These are phyloP conservation scores for Myrmophylax atrothorax DNA, from an alignment of 2,113 vertebrate genomes.

Conservation along the genomic window DNA sequence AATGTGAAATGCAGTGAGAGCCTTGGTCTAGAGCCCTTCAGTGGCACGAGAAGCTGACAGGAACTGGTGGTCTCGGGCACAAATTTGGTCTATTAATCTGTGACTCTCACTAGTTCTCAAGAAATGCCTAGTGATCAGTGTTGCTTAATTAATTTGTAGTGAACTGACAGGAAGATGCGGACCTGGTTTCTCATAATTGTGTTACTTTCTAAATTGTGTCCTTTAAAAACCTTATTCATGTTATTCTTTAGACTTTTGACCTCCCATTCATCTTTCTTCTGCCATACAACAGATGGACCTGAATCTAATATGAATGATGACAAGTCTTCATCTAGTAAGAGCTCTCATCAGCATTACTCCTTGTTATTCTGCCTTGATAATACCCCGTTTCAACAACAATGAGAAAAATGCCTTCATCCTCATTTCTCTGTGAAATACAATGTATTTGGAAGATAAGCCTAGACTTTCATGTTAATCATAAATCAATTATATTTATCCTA, in stretches of 20 bases:
- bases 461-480: conserved; percentile 67
- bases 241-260: conserved; percentile 7
- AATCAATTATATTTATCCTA: conserved; percentile 72
- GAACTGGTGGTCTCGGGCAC: not conserved
- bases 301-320: not conserved
- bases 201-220: conserved; percentile 22
- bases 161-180: conserved; percentile 1
- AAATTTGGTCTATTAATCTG: not conserved
- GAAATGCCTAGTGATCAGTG: not conserved
- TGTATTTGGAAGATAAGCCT: conserved; percentile 66
- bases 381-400: conserved; percentile 60
- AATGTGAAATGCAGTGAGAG: not conserved
- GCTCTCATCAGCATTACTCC: not conserved
- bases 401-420: conserved; percentile 61
- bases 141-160: conserved; percentile 29
- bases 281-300: conserved; percentile 8
- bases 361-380: conserved; percentile 5
- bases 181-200: conserved; percentile 10
- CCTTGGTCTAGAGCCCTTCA: not conserved
- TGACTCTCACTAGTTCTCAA: not conserved
- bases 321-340: not conserved
- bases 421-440: conserved; percentile 68
- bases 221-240: not conserved
- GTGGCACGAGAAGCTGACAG: not conserved
- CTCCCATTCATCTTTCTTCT: not conserved